Conservation (phyloP, 2,888 invertebrate species). For the Leucophenga maculata region DNA sequence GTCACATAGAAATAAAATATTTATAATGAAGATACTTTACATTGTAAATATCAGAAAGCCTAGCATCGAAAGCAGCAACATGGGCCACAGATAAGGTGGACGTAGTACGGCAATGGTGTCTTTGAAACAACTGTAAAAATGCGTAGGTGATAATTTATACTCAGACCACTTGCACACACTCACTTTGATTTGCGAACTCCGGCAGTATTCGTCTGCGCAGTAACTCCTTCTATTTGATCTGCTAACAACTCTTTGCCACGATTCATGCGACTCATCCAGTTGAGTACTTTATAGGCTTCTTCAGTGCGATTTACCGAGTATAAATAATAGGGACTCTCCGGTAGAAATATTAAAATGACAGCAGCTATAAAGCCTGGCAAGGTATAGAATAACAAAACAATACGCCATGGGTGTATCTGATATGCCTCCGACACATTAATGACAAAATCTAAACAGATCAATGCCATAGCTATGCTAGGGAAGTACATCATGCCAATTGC, state of each 20-base stretch:
- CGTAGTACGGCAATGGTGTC: too few relatives aligned
- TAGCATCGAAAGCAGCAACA: too few relatives aligned
- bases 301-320: constrained; percentile 15
- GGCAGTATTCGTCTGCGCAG: too few relatives aligned
- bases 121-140: too few relatives aligned
- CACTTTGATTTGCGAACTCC: too few relatives aligned
- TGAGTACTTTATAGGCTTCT: not conserved
- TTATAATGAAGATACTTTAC: too few relatives aligned
- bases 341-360: constrained; percentile 15
- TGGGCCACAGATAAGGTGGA: too few relatives aligned
- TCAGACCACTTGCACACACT: too few relatives aligned
- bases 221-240: too few relatives aligned
- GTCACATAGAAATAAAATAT: too few relatives aligned
- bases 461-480: not conserved
- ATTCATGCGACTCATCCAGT: constrained; percentile 29
- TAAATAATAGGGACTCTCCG: constrained; percentile 32
- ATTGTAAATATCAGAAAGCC: too few relatives aligned
- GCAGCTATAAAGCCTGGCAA: constrained; percentile 20
- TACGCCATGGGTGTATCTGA: constrained; percentile 24
- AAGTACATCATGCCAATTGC: constrained; percentile 6
- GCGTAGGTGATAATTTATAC: too few relatives aligned
- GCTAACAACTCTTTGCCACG: constrained; percentile 6
- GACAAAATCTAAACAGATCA: not conserved
- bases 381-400: constrained; percentile 1
- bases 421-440: not conserved